A percentile compares a stretch with the other conserved stretches of the same genome.
phyloP scores from a whole-genome alignment of 2,113 vertebrate species.

The Caloenas nicobarica region DNA sequence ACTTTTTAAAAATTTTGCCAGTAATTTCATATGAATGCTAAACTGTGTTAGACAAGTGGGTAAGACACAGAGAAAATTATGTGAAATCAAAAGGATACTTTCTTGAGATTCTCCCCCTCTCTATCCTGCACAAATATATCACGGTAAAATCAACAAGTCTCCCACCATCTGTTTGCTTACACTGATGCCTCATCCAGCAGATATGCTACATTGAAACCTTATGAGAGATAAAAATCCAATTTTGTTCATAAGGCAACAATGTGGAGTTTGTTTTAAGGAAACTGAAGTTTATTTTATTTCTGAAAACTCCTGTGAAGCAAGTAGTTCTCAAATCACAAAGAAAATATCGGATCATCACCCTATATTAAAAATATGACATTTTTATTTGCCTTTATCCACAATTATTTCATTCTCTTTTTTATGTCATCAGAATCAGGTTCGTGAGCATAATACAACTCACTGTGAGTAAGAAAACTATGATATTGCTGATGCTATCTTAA shows the following conservation, averaged over 20 bases:
- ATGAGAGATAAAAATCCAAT: conserved; percentile 46
- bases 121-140: background rate
- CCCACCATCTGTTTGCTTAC: conserved; percentile 53
- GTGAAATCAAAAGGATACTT: background rate
- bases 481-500: conserved; percentile 40
- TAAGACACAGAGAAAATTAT: background rate
- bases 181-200: conserved; percentile 50
- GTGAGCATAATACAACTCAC: conserved; percentile 33
- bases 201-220: conserved; percentile 48
- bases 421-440: conserved; percentile 21
- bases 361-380: background rate
- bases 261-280: conserved; percentile 68
- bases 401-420: conserved; percentile 24
- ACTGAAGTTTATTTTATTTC: conserved; percentile 67
- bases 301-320: conserved; percentile 45
- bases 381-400: conserved; percentile 63
- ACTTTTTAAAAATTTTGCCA: background rate
- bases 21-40: background rate
- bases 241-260: conserved; percentile 61
- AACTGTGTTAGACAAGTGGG: background rate
- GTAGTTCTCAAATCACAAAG: conserved; percentile 45
- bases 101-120: background rate
- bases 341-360: conserved; percentile 35
- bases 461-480: conserved; percentile 1
- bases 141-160: background rate